A percentile compares a stretch with the other conserved stretches of the same genome.
Conservation (phyloP, 2,888 invertebrate genomes). For the Graphium colonna region DNA sequence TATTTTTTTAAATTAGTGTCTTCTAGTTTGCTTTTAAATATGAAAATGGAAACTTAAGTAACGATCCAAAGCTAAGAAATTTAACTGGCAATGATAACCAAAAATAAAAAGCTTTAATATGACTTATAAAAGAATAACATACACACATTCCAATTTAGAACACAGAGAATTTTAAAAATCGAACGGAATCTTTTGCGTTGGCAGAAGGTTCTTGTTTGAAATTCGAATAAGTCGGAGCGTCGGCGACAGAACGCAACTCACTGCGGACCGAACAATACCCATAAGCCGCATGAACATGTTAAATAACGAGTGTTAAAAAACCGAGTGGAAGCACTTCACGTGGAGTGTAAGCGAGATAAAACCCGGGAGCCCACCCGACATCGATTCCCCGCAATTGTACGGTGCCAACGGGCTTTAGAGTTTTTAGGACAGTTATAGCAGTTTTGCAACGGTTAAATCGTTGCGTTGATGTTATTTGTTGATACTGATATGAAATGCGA, state of each 20-base stretch:
- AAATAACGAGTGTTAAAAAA: slow-evolving; percentile 19
- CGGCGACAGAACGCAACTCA: background rate
- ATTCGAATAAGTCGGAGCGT: background rate
- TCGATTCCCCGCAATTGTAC: slow-evolving; percentile 29
- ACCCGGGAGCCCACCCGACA: slow-evolving; percentile 25
- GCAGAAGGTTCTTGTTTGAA: background rate
- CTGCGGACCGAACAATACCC: slow-evolving; percentile 6
- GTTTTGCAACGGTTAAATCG: background rate
- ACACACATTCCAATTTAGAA: no score
- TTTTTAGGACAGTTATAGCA: background rate
- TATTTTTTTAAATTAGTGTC: no score
- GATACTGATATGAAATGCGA: no score
- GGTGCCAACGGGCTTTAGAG: slow-evolving; percentile 18
- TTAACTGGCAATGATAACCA: no score
- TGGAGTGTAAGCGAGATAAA: slow-evolving; percentile 27
- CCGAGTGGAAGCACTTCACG: slow-evolving; percentile 22
- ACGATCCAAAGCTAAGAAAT: no score
- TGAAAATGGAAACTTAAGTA: no score
- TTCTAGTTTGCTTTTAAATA: no score
- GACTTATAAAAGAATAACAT: no score
- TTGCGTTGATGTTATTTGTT: no score
- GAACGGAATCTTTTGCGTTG: background rate
- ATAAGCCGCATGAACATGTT: slow-evolving; percentile 18
- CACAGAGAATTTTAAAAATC: no score
- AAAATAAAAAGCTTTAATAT: no score